Percentiles rank a stretch among this genome's conserved stretches.
Evolutionary conservation across 2,797 vertebrate species (phyloP).

Genomic region (Psittacula echo): DNA sequence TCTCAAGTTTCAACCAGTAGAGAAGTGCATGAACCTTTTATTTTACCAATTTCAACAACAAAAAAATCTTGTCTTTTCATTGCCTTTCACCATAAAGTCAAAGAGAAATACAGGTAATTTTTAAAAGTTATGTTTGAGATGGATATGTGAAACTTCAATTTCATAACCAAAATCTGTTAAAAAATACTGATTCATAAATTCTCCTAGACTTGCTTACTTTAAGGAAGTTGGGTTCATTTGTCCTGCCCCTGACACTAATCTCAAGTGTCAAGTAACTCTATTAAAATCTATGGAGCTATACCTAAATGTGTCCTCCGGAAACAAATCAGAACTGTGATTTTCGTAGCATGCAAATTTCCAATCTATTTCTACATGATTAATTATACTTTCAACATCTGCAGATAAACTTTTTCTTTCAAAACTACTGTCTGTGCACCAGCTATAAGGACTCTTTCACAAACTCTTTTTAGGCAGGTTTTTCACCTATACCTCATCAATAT

Average conservation of each 20-base stretch:
- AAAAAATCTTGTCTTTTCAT: not conserved
- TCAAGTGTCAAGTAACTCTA: conserved; percentile 8
- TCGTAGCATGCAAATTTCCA: not conserved
- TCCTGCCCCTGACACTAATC: not conserved
- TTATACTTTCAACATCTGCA: not conserved
- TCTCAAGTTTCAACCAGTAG: fast-evolving
- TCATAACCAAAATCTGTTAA: not conserved
- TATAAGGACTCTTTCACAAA: not conserved
- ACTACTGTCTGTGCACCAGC: not conserved
- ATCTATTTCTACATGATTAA: conserved; percentile 4
- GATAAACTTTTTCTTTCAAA: not conserved
- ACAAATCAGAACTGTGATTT: conserved; percentile 29
- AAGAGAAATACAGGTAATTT: not conserved
- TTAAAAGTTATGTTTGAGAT: not conserved
- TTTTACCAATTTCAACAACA: not conserved
- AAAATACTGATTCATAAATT: not conserved
- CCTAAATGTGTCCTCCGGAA: conserved; percentile 9
- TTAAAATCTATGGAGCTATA: conserved; percentile 10
- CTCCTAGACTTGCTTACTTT: not conserved
- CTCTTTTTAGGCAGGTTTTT: not conserved
- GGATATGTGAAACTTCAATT: not conserved
- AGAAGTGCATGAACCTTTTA: not conserved
- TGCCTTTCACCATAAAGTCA: not conserved
- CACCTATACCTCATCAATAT: not conserved
- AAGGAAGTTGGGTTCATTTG: conserved; percentile 17